Evolutionary conservation across 1,140 invertebrate genomes (phyloP), one percentile per base, ranked within the genome.

Genomic region (Coptotermes formosanus): DNA sequence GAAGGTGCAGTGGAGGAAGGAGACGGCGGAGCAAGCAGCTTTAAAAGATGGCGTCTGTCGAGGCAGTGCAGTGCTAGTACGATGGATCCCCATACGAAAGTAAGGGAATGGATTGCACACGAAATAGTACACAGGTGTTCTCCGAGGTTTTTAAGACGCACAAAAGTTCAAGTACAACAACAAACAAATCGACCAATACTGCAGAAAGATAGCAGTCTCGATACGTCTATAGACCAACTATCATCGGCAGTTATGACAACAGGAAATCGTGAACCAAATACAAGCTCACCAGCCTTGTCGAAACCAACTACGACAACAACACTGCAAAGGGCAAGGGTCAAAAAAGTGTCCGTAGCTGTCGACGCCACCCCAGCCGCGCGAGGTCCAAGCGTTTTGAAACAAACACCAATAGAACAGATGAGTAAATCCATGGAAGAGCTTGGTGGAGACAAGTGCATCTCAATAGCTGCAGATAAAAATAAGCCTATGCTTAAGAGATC

Each of bases 11-110:
- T 11, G 25, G 25, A n/a, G 0, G 64, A 75, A 11, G 64, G 4
- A 8, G 64, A 75, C 2, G 64, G 25, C 14, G 64, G 92, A n/a
- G 93, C 93, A 86, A 94, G 93, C 89, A 93, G 93, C 55, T 93
- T 94, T 0, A 95, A 93, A 88, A 91, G 92, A 81, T 94, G 94
- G 87, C 94, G 94, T 90, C 90, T 95, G 19, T 93, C 94, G 25
- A 90, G 95, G 64, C 94, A 95, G 88, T 93, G 95, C 88, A 96
- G 95, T 1, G 94, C 93, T 21, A 96, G 96, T 83, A 96, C 96
- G 0, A 94, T 97, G 87, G 96, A 97, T 89, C 95, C 96, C 0
- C 95, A 96, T 88, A 95, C 95, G 21, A 96, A 97, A 92, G 96
- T 97, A 6, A 93, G 94, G 86, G 95, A 97, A 86, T 97, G 96